These are phyloP conservation scores for Cheilosia urbana DNA, from an alignment of 2,888 invertebrate species.

Conservation along the genomic window DNA sequence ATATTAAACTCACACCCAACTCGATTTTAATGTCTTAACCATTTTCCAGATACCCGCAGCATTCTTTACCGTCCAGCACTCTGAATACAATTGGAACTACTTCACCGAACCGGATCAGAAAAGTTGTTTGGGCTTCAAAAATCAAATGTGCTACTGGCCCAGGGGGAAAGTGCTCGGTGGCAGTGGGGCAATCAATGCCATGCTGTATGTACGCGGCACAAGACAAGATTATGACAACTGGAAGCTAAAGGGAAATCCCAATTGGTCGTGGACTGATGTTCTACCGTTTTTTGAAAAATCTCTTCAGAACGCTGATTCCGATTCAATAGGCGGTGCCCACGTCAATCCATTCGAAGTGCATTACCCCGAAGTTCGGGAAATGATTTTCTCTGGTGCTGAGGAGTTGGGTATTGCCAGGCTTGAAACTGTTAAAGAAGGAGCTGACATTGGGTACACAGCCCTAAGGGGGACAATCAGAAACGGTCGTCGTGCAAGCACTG, in stretches of 20 bases:
- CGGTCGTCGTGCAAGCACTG: constrained; percentile 90
- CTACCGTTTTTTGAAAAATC: constrained; percentile 92
- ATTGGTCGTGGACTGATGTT: constrained; percentile 90
- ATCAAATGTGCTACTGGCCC: constrained; percentile 84
- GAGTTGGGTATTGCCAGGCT: constrained; percentile 84
- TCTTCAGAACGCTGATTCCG: constrained; percentile 78
- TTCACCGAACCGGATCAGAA: constrained; percentile 77
- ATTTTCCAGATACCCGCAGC: not conserved
- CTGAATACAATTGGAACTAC: constrained; percentile 79
- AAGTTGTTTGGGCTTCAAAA: constrained; percentile 77
- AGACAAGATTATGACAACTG: constrained; percentile 87
- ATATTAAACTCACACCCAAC: not conserved
- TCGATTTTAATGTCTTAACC: not conserved
- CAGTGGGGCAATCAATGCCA: constrained; percentile 86
- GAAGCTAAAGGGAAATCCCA: constrained; percentile 86
- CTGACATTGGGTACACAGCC: constrained; percentile 84
- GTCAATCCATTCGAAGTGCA: constrained; percentile 82
- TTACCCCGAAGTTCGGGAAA: constrained; percentile 63
- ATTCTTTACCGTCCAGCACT: constrained; percentile 74
- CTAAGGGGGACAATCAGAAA: constrained; percentile 85
- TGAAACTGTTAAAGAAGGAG: constrained; percentile 81
- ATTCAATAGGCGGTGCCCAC: constrained; percentile 82
- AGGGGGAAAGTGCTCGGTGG: constrained; percentile 88
- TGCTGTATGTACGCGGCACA: constrained; percentile 88
- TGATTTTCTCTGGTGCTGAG: constrained; percentile 83